Evolutionary conservation across 2,888 invertebrate species (phyloP).

Genomic region (Crematogaster levior): DNA sequence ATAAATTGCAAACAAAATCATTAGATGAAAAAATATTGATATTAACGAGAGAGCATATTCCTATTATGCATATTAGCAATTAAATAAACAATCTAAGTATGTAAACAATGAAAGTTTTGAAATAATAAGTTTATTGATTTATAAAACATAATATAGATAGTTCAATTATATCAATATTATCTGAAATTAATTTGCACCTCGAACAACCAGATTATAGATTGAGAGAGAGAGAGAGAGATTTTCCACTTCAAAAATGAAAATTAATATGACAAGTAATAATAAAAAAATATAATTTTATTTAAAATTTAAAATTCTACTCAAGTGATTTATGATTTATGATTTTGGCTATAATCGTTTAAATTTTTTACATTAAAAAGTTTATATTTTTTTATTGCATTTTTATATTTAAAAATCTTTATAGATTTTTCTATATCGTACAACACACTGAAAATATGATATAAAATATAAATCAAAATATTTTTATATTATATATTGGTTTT

Average conservation of each 20-base stretch:
- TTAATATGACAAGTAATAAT: not conserved
- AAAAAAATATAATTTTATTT: not conserved
- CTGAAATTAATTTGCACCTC: slow-evolving; percentile 3
- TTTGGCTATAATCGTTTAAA: not conserved
- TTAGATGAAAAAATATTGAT: not conserved
- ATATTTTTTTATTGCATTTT: not conserved
- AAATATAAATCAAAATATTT: slow-evolving; percentile 21
- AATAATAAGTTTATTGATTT: not conserved
- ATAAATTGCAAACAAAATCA: not conserved
- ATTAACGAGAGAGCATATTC: not conserved
- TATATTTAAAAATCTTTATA: not conserved
- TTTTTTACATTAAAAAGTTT: not conserved
- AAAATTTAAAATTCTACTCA: not conserved
- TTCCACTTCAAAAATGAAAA: not conserved
- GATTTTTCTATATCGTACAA: not conserved
- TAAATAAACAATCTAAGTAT: not conserved
- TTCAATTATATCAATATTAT: not conserved
- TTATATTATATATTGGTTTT: not conserved
- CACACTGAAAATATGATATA: not conserved
- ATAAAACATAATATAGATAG: not conserved
- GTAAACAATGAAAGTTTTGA: not conserved
- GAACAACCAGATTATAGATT: not conserved
- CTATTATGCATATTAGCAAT: not conserved
- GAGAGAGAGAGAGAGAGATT: not conserved
- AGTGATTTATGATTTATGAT: not conserved